Base-by-base conservation (phyloP, 2,888 invertebrate species). In the Drosophila setosimentum region DNA sequence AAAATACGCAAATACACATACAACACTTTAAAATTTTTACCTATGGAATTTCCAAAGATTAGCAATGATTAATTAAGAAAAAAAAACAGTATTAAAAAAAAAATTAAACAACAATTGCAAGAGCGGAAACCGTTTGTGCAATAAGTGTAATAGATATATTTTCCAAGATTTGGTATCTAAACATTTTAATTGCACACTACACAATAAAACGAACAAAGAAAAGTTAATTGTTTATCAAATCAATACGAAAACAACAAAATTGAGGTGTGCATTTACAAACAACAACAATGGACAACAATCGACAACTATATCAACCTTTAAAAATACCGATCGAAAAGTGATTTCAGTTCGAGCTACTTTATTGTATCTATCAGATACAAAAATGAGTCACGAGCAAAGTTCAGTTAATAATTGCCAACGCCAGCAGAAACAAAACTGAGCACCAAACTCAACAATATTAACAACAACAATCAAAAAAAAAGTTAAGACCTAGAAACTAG, bases 211-310 rank as follows among this genome's bases (percentile, higher is more conserved):
- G 70, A 72, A 64, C 66, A 69, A 69, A 65, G 73, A 69, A 62
- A 66, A 67, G 53, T 72, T 67, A 87, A 87, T 84, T 82, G 80
- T 82, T 84, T 71, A 69, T 73, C 71, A 62, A 64, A 61, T 29
- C 10, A 71, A 30, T 35, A 37, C 18, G 37, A 30, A 42, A 58
- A 50, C 33, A 37, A 53, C 50, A 53, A 71, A 83, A 82, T 74
- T 67, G 67, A 74, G 77, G 72, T 79, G 82, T 81, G 83, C 83
- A 80, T 51, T 63, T 63, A 64, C 53, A 62, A 63, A 18, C 73
- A 71, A 59, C 60, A 51, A 51, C 24, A 27, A 68, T 45, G 45
- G 24, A 4, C 16, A 54, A 30, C 60, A 57, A 48, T 35, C 64
- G 51, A 69, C 55, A 58, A n/a, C 40, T n/a, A n/a, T 40, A 53